A percentile compares a stretch with the other conserved stretches of the same genome.
Evolutionary conservation across 1,140 invertebrate genomes (phyloP).

Genomic region (Spodoptera litura): DNA sequence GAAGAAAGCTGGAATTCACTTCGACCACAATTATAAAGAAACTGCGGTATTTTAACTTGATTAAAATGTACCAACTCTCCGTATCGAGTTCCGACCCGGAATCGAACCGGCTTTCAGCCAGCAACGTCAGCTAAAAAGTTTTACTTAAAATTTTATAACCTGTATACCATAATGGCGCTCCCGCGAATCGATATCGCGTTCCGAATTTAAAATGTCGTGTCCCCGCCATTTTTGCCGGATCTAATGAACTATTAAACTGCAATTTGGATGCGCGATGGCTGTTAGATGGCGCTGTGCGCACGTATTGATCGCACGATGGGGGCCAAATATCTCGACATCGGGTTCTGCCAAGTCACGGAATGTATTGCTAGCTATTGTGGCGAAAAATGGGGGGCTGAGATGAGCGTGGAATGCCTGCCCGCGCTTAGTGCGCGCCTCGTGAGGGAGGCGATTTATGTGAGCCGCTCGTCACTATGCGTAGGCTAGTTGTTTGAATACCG

Average conservation of each 20-base stretch:
- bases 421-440: slow-evolving; percentile 32
- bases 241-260: slow-evolving; percentile 86
- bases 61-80: slow-evolving; percentile 15
- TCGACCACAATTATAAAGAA: slow-evolving; percentile 20
- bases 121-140: background rate
- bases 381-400: slow-evolving; percentile 78
- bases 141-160: slow-evolving; percentile 41
- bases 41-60: slow-evolving; percentile 13
- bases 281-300: slow-evolving; percentile 82
- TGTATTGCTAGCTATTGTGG: slow-evolving; percentile 83
- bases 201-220: slow-evolving; percentile 83
- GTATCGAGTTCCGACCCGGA: slow-evolving; percentile 32
- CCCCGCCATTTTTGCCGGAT: slow-evolving; percentile 83
- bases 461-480: slow-evolving; percentile 15
- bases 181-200: slow-evolving; percentile 80
- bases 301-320: slow-evolving; percentile 79
- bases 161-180: slow-evolving; percentile 34
- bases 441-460: slow-evolving; percentile 39
- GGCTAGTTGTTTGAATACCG: background rate
- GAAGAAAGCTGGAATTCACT: slow-evolving; percentile 16
- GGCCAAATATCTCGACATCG: slow-evolving; percentile 73
- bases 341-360: slow-evolving; percentile 84
- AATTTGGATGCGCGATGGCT: slow-evolving; percentile 83
- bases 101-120: slow-evolving; percentile 37
- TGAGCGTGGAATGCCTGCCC: slow-evolving; percentile 54